Conservation (phyloP, 2,797 vertebrate genomes). For the Pachyuromys duprasi region DNA sequence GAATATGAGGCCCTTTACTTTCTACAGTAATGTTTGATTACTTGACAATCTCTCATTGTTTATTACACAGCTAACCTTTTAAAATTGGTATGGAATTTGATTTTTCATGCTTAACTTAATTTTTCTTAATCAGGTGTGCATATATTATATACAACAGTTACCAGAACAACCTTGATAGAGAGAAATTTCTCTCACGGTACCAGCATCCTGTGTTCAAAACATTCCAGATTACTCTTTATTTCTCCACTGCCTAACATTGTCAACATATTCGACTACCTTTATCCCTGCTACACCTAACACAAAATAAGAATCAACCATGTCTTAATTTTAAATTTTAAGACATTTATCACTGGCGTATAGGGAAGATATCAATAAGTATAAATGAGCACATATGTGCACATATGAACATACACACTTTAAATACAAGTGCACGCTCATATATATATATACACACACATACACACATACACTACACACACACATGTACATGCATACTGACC, state of each 20-base stretch:
- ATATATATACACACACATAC: not conserved
- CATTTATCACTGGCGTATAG: not conserved
- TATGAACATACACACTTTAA: not conserved
- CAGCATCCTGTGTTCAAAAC: not conserved
- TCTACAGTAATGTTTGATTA: not conserved
- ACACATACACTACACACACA: not conserved
- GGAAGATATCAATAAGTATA: not conserved
- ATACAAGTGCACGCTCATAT: not conserved
- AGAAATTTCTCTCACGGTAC: not conserved
- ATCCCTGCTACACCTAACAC: not conserved
- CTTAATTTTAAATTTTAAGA: not conserved
- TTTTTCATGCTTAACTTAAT: not conserved
- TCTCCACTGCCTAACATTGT: not conserved
- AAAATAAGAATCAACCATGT: not conserved
- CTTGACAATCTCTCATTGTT: not conserved
- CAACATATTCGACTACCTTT: not conserved
- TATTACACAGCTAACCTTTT: not conserved
- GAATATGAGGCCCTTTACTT: not conserved
- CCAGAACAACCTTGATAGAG: not conserved
- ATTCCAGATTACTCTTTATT: not conserved
- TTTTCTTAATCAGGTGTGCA: too few relatives aligned
- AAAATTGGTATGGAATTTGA: not conserved
- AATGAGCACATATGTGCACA: not conserved
- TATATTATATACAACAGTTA: not conserved
- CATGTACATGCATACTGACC: not conserved